Base-by-base conservation (phyloP, 2,113 vertebrate species). In the Todiramphus chloris region DNA sequence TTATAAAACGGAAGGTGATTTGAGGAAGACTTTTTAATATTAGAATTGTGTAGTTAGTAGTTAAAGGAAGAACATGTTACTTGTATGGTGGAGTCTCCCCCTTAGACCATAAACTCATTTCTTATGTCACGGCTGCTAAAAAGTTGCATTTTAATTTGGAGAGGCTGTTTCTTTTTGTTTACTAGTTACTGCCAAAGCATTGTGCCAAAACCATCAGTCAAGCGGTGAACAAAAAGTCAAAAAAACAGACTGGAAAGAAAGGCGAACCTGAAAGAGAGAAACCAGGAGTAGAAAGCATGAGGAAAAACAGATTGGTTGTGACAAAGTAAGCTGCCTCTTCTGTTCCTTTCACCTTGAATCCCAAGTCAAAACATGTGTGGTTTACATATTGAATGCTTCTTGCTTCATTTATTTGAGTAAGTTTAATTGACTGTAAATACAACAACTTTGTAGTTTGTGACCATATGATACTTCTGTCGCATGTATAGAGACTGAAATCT, bases 121-220 rank as follows among this genome's bases (percentile, higher is more conserved):
- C 75, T 48, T 82, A 66, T 89, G 44, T 97, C 56, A 27, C n/a
- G 39, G 24, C 35, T 81, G 37, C 64, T 76, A 41, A 93, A 77
- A 88, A 86, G 7, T 2, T 21, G 10, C 11, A 35, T 92, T 92
- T 87, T 92, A 33, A 96, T 70, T 62, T 91, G 16, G 21, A 67
- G 11, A n/a, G 17, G 4, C 20, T 89, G 0, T 87, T 92, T 95
- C 70, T 97, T 96, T 94, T 91, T 44, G 4, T 80, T 72, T 96
- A 33, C 74, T 93, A 99, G 99, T 98, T 99, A 96, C 98, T 99
- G 96, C 99, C 99, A 86, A 99, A 99, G 96, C 99, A 99, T 98
- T 99, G 99, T 98, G 99, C 99, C 94, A 99, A 99, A 98, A 99
- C 99, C 96, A 99, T 99, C 98, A 99, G 99, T 98, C 99, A 99